A percentile compares a stretch with the other conserved stretches of the same genome.
These are phyloP conservation scores for Mizuhopecten yessoensis DNA, from an alignment of 1,140 invertebrate species.

Conservation along the genomic window DNA sequence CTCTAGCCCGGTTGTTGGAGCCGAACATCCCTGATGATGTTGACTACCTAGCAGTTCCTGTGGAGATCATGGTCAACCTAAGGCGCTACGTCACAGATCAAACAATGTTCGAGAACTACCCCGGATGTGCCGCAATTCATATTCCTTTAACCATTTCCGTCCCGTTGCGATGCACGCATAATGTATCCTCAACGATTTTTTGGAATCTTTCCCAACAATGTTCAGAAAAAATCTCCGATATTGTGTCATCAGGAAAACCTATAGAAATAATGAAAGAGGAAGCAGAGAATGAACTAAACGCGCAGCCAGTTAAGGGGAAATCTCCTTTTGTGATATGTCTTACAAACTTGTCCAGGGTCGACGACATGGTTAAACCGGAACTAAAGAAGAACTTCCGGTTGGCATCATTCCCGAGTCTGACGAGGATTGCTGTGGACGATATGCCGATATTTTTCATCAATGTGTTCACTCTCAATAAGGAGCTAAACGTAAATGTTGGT, in stretches of 20 bases:
- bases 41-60: conserved; percentile 45
- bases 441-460: conserved; percentile 57
- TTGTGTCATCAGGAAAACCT: conserved; percentile 47
- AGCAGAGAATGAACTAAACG: conserved; percentile 33
- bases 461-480: conserved; percentile 41
- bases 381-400: conserved; percentile 40
- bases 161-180: background rate
- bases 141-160: conserved; percentile 47
- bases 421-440: conserved; percentile 52
- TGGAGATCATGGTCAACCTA: conserved; percentile 58
- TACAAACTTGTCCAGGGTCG: conserved; percentile 47
- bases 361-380: conserved; percentile 49
- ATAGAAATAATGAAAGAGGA: conserved; percentile 47
- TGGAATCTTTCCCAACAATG: conserved; percentile 53
- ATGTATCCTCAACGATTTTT: background rate
- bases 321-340: conserved; percentile 55
- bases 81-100: conserved; percentile 47
- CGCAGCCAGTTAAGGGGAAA: conserved; percentile 42
- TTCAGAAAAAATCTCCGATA: conserved; percentile 46
- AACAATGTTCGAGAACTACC: conserved; percentile 51
- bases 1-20: conserved; percentile 42
- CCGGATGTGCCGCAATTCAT: conserved; percentile 55
- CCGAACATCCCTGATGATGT: background rate
- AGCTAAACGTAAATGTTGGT: conserved; percentile 49
- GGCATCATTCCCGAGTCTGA: conserved; percentile 47